A percentile compares a stretch with the other conserved stretches of the same genome.
These are phyloP conservation scores for Andrena camellia DNA, from an alignment of 2,888 invertebrate species.

Conservation along the genomic window DNA sequence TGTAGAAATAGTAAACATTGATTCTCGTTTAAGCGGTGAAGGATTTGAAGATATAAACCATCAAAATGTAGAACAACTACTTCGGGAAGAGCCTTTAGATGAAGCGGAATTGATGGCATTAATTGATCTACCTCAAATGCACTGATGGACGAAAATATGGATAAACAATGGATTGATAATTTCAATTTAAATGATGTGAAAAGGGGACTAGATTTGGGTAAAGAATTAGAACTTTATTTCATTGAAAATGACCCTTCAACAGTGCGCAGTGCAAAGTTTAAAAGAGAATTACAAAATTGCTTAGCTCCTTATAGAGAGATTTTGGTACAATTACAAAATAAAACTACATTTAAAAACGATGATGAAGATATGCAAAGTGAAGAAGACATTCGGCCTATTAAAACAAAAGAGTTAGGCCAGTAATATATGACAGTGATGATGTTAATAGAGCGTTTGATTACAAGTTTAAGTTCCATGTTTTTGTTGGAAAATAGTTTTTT, in stretches of 20 bases:
- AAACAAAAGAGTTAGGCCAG: too few species aligned
- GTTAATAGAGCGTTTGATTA: neutral
- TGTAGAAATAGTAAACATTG: too few species aligned
- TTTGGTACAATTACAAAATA: too few species aligned
- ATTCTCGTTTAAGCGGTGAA: too few species aligned
- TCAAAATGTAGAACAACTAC: too few species aligned
- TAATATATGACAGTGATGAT: too few species aligned
- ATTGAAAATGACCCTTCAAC: constrained; percentile 19
- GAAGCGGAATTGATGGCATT: too few species aligned
- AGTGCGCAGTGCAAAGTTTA: constrained; percentile 31
- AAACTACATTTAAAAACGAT: constrained; percentile 48
- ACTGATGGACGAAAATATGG: neutral
- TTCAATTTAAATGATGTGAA: constrained; percentile 18
- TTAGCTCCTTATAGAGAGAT: too few species aligned
- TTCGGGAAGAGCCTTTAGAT: too few species aligned
- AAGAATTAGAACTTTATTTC: constrained; percentile 36
- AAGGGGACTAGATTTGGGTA: constrained; percentile 33
- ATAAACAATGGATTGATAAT: constrained; percentile 20
- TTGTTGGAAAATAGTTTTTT: constrained; percentile 34
- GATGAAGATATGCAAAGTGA: constrained; percentile 40
- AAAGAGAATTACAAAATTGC: too few species aligned
- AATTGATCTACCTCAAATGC: neutral
- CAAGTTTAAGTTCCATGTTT: constrained; percentile 11
- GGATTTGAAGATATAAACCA: too few species aligned
- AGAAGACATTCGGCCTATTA: too few species aligned